Percentiles rank a stretch among this genome's conserved stretches.
Evolutionary conservation across 2,797 vertebrate genomes (phyloP).

Genomic region (Margarornis squamiger): DNA sequence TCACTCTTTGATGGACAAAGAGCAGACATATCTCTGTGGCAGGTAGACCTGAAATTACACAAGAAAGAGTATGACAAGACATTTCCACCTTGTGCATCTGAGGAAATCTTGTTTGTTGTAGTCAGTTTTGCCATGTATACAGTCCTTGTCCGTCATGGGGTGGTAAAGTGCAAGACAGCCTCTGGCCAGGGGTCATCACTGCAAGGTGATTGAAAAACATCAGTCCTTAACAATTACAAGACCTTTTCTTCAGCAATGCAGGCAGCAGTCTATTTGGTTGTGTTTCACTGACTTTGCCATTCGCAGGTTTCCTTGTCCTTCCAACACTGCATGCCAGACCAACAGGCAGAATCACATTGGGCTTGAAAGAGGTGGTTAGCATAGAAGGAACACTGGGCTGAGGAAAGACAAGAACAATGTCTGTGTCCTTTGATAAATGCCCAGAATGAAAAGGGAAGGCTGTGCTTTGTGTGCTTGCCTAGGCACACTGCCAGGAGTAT

Average conservation of each 20-base stretch:
- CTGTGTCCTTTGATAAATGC: not conserved
- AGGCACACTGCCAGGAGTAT: not conserved
- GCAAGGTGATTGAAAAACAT: rapidly evolving
- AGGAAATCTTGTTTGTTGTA: not conserved
- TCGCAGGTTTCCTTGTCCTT: not conserved
- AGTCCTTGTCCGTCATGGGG: not conserved
- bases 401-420: not conserved
- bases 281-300: not conserved
- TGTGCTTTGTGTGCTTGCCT: not conserved
- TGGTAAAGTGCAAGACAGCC: not conserved
- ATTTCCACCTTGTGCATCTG: not conserved
- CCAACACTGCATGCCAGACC: not conserved
- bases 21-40: not conserved
- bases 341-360: not conserved
- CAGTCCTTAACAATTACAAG: not conserved
- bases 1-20: not conserved
- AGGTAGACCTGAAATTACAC: not conserved
- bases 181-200: rapidly evolving
- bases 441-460: not conserved
- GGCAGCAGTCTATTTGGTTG: not conserved
- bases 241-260: not conserved
- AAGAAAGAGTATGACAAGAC: not conserved
- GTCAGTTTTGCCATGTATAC: not conserved
- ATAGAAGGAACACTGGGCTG: not conserved
- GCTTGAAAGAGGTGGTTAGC: not conserved